These are phyloP conservation scores for Bombyx huttoni DNA, from an alignment of 2,888 invertebrate species.

Conservation along the genomic window DNA sequence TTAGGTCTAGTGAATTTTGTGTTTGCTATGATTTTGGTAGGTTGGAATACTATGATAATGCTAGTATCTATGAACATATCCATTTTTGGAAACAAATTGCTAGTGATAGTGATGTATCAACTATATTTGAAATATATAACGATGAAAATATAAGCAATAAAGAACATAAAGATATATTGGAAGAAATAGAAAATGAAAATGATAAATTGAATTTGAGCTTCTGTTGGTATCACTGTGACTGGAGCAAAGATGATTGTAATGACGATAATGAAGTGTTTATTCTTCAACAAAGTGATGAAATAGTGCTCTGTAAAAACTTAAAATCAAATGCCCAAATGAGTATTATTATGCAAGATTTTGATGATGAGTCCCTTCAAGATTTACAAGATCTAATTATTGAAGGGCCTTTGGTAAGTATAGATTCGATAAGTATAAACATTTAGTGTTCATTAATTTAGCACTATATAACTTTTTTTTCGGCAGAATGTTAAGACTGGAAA, in stretches of 20 bases:
- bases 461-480: not conserved
- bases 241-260: not conserved
- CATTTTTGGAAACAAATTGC: constrained; percentile 35
- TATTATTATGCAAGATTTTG: not conserved
- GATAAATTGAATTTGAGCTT: constrained; percentile 15
- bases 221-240: not conserved
- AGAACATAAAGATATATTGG: constrained; percentile 7
- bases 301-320: not conserved
- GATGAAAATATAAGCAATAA: constrained; percentile 13
- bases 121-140: constrained; percentile 37
- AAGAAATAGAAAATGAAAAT: constrained; percentile 8
- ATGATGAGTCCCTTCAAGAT: not conserved
- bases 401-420: not conserved
- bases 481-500: not conserved
- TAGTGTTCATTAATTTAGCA: too few species aligned
- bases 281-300: not conserved
- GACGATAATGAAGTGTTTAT: not conserved
- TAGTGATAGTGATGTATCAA: constrained; percentile 19
- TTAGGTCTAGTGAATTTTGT: constrained; percentile 27
- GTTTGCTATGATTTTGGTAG: constrained; percentile 49
- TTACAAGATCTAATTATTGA: not conserved
- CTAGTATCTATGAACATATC: constrained; percentile 36
- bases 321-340: not conserved
- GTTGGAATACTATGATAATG: constrained; percentile 25
- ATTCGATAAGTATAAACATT: too few species aligned